These are phyloP conservation scores for Graphium colonna DNA, from an alignment of 2,888 invertebrate genomes.

Conservation along the genomic window DNA sequence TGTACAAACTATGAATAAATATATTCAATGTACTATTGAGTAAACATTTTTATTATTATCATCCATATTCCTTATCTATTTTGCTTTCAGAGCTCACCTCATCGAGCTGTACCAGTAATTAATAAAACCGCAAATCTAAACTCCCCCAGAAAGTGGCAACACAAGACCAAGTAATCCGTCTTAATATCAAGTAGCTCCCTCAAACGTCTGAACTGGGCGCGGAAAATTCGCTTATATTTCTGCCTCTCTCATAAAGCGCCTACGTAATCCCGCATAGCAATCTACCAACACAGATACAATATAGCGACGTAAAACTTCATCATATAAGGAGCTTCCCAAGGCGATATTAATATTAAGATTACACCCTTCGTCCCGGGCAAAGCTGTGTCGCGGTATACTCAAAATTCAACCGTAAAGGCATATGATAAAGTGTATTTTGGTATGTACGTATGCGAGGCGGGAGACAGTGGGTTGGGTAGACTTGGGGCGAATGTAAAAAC, in stretches of 20 bases:
- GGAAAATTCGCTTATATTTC: conserved; percentile 27
- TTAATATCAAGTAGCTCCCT: neutral
- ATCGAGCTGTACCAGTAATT: too few species aligned
- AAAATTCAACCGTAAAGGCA: conserved; percentile 20
- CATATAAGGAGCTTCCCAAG: conserved; percentile 68
- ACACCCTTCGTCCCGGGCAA: conserved; percentile 44
- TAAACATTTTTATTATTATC: too few species aligned
- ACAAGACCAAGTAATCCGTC: neutral
- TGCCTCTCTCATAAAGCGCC: conserved; percentile 39
- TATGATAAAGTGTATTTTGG: conserved; percentile 24
- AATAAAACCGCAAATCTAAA: too few species aligned
- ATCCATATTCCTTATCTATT: too few species aligned
- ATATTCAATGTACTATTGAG: too few species aligned
- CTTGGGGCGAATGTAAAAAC: conserved; percentile 77
- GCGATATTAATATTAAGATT: conserved; percentile 75
- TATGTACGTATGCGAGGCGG: conserved; percentile 34
- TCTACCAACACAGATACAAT: conserved; percentile 42
- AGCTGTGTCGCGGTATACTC: conserved; percentile 26
- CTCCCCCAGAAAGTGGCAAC: too few species aligned
- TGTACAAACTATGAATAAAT: too few species aligned
- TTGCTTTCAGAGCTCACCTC: too few species aligned
- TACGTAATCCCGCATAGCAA: conserved; percentile 47
- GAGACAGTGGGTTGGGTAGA: conserved; percentile 52
- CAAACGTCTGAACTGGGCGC: conserved; percentile 4
- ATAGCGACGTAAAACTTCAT: conserved; percentile 68